Percentiles rank a stretch among this genome's conserved stretches.
Conservation (phyloP, 92 coral and sea anemone genomes). For the Palythoa grandiflora region DNA sequence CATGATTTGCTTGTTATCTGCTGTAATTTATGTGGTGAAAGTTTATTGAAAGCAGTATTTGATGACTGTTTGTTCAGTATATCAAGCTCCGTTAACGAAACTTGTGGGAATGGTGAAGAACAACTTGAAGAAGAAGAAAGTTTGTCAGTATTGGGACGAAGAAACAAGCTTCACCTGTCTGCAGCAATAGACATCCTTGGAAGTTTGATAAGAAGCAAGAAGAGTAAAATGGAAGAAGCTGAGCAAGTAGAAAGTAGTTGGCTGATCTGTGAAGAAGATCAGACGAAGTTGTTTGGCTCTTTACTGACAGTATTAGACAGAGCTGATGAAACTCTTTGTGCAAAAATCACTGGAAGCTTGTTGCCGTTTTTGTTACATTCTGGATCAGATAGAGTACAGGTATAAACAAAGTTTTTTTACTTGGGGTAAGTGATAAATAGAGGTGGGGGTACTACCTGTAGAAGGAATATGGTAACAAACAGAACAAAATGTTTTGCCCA, state of each 20-base stretch:
- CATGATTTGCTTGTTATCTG: constrained; percentile 75
- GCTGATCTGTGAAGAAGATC: constrained; percentile 57
- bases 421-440: too few relatives aligned
- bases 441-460: too few relatives aligned
- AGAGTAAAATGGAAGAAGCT: constrained; percentile 7
- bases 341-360: constrained; percentile 75
- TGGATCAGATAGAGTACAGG: too few relatives aligned
- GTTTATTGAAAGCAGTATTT: constrained; percentile 52
- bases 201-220: constrained; percentile 48
- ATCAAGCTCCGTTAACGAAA: constrained; percentile 46
- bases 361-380: constrained; percentile 68
- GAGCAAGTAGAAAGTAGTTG: not conserved
- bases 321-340: constrained; percentile 68
- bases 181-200: constrained; percentile 85
- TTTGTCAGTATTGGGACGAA: not conserved
- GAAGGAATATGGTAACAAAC: too few relatives aligned
- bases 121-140: not conserved
- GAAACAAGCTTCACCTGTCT: constrained; percentile 66
- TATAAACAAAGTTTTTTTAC: too few relatives aligned
- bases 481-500: too few relatives aligned
- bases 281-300: constrained; percentile 64
- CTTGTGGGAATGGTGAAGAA: not conserved
- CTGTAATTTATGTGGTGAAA: constrained; percentile 56
- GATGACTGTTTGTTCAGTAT: constrained; percentile 60
- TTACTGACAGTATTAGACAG: constrained; percentile 68